phyloP scores from a whole-genome alignment of 1,140 invertebrate genomes.

The Procambarus virginalis region DNA sequence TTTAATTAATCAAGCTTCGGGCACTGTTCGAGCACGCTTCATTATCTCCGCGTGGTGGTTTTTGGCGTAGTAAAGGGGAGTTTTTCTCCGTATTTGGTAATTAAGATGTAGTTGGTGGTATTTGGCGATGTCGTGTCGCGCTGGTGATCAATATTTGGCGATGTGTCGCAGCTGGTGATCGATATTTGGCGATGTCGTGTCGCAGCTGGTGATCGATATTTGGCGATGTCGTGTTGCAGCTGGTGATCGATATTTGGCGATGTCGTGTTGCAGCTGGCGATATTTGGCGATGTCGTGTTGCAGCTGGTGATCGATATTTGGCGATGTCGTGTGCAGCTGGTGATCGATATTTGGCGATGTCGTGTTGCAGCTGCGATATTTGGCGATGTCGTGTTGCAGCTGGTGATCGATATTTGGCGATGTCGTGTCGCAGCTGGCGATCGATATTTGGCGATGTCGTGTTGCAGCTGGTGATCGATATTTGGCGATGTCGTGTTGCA shows the following conservation, averaged over 20 bases:
- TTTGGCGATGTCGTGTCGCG: not conserved
- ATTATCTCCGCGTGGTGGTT: not conserved
- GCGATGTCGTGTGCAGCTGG: not conserved
- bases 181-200: not conserved
- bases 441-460: too few species aligned
- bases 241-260: not conserved
- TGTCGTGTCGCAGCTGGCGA: too few species aligned
- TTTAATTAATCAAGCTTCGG: slow-evolving; percentile 8
- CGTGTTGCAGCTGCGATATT: too few species aligned
- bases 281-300: not conserved
- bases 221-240: not conserved
- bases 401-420: too few species aligned
- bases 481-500: not conserved
- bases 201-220: not conserved
- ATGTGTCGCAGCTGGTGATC: not conserved
- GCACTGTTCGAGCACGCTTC: not conserved
- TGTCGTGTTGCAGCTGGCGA: too few species aligned
- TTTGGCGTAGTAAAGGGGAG: not conserved
- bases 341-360: not conserved
- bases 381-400: too few species aligned
- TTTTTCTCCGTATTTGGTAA: not conserved
- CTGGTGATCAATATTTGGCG: not conserved
- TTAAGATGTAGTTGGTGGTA: not conserved
- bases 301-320: not conserved
- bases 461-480: too few species aligned